These are phyloP conservation scores for Leptinotarsa defecta DNA, from an alignment of 1,140 invertebrate genomes.

Conservation along the genomic window DNA sequence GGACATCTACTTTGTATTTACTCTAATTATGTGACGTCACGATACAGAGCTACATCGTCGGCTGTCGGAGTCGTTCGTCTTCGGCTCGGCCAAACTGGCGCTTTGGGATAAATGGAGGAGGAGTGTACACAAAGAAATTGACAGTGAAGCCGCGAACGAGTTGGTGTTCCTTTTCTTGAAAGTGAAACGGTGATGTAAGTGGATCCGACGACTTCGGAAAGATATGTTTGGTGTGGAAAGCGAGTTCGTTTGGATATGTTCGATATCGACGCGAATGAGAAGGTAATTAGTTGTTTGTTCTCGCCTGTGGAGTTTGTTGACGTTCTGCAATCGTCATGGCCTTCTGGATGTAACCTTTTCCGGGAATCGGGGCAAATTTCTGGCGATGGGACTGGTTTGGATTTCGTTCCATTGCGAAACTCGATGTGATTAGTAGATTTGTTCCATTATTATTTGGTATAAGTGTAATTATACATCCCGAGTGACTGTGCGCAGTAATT, in stretches of 20 bases:
- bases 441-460: too few species aligned
- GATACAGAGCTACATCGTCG: conserved; percentile 57
- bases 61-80: conserved; percentile 42
- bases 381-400: too few species aligned
- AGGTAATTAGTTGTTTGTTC: background rate
- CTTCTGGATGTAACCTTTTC: too few species aligned
- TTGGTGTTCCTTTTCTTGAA: conserved; percentile 2
- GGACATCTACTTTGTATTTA: conserved; percentile 77
- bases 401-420: too few species aligned
- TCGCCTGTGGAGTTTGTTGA: background rate
- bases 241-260: background rate
- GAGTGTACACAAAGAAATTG: conserved; percentile 23
- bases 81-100: conserved; percentile 47
- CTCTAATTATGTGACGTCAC: conserved; percentile 78
- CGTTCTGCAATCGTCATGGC: too few species aligned
- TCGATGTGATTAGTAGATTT: too few species aligned
- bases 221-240: background rate
- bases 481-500: too few species aligned
- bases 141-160: background rate
- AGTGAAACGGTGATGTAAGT: conserved; percentile 7
- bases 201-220: background rate
- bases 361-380: too few species aligned
- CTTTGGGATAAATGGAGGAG: conserved; percentile 43
- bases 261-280: background rate
- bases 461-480: too few species aligned